These are phyloP conservation scores for Oscheius sp. DNA, from an alignment of 1,140 invertebrate genomes.

Conservation along the genomic window DNA sequence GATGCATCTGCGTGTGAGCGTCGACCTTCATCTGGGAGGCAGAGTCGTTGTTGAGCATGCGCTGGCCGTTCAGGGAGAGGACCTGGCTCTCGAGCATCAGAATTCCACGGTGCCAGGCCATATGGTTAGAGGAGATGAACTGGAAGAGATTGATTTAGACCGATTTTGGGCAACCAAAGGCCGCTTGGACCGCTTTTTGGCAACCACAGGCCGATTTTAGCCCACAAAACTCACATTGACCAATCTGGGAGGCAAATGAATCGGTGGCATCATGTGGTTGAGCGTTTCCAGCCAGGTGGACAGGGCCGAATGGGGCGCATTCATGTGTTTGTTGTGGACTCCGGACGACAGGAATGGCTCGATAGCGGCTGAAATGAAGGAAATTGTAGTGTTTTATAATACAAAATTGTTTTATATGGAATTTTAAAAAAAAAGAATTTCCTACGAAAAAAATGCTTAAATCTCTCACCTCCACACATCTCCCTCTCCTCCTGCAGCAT, in stretches of 20 bases:
- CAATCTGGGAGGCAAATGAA: neutral
- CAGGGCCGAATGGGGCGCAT: neutral
- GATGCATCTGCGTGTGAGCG: neutral
- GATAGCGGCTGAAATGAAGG: neutral
- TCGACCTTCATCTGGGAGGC: neutral
- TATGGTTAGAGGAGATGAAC: constrained; percentile 19
- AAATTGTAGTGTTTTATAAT: neutral
- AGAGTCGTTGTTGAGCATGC: neutral
- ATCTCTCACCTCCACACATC: too few species aligned
- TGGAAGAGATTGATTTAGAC: neutral
- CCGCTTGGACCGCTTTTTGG: neutral
- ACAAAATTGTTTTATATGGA: neutral
- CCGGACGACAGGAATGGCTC: constrained; percentile 14
- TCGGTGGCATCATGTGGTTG: neutral
- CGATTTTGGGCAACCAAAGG: neutral
- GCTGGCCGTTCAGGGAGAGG: neutral
- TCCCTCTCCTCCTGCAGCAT: neutral
- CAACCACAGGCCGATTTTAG: neutral
- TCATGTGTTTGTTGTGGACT: constrained; percentile 15
- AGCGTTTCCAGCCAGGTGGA: constrained; percentile 16
- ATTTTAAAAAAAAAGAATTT: too few species aligned
- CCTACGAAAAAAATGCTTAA: too few species aligned
- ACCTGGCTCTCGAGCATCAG: constrained; percentile 1
- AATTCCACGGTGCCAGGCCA: constrained; percentile 21
- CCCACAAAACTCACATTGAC: constrained; percentile 8